These are phyloP conservation scores for Allolobophora icterica DNA, from an alignment of 2,888 invertebrate genomes.

Conservation along the genomic window DNA sequence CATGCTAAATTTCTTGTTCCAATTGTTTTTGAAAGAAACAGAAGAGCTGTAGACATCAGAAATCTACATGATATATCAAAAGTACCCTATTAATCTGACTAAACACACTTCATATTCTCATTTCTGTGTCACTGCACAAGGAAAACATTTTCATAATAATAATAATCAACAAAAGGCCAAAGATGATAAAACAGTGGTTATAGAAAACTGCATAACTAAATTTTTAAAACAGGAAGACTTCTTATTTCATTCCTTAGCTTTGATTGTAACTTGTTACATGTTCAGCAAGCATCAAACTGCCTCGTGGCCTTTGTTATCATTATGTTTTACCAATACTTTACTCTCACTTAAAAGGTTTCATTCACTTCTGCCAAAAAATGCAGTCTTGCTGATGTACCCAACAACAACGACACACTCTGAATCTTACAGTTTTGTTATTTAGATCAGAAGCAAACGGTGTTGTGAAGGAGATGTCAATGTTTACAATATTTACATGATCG, in stretches of 20 bases:
- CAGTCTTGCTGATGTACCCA: background rate
- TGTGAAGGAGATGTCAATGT: background rate
- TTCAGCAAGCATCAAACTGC: too few species aligned
- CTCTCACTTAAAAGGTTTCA: background rate
- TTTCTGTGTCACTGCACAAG: too few species aligned
- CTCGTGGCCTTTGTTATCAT: background rate
- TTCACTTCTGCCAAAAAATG: background rate
- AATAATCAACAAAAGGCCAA: too few species aligned
- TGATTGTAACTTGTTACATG: background rate
- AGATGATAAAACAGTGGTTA: too few species aligned
- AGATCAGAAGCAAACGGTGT: background rate
- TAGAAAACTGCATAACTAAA: too few species aligned
- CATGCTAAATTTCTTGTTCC: too few species aligned
- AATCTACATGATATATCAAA: too few species aligned
- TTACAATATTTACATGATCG: slow-evolving; percentile 12
- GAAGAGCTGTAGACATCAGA: too few species aligned
- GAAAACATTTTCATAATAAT: too few species aligned
- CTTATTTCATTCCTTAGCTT: background rate
- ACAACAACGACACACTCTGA: background rate
- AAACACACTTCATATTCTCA: too few species aligned
- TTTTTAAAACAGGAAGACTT: background rate
- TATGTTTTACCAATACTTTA: background rate
- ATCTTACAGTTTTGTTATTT: background rate
- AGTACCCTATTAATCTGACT: too few species aligned
- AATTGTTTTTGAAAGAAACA: too few species aligned